Percentiles rank a stretch among this genome's conserved stretches.
Conservation (phyloP, 2,113 vertebrate species). For the Lepus europaeus region DNA sequence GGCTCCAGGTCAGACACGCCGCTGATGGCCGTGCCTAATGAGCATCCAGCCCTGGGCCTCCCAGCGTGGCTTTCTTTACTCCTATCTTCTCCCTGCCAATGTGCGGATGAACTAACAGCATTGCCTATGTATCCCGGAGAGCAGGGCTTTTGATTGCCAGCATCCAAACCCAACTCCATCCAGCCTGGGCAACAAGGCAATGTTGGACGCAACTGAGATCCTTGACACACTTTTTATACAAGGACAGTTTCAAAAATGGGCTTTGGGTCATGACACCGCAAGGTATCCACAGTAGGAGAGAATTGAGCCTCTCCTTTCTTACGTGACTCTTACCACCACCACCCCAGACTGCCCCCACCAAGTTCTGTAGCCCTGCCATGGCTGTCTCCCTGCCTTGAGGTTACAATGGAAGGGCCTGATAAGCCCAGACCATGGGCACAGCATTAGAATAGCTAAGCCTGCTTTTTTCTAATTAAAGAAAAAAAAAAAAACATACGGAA, state of each 20-base stretch:
- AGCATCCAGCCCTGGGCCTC: neutral
- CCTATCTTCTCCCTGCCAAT: neutral
- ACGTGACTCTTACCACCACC: neutral
- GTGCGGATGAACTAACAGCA: neutral
- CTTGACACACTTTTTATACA: neutral
- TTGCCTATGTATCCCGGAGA: neutral
- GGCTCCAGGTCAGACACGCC: neutral
- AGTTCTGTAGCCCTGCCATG: neutral
- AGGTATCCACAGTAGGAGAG: neutral
- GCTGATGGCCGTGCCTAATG: neutral
- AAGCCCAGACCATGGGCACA: neutral
- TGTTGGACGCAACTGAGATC: neutral
- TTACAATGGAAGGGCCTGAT: rapidly evolving
- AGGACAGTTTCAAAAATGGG: neutral
- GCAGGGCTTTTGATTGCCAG: neutral
- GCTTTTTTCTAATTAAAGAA: neutral
- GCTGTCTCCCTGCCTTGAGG: too few relatives aligned
- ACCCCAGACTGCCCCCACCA: neutral
- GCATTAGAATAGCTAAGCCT: neutral
- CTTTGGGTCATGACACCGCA: neutral
- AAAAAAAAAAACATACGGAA: neutral
- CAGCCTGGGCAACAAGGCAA: neutral
- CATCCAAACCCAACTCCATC: neutral
- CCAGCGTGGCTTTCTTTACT: rapidly evolving
- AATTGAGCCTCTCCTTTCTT: neutral